Evolutionary conservation across 2,888 invertebrate genomes (phyloP).

Genomic region (Machimus atricapillus): DNA sequence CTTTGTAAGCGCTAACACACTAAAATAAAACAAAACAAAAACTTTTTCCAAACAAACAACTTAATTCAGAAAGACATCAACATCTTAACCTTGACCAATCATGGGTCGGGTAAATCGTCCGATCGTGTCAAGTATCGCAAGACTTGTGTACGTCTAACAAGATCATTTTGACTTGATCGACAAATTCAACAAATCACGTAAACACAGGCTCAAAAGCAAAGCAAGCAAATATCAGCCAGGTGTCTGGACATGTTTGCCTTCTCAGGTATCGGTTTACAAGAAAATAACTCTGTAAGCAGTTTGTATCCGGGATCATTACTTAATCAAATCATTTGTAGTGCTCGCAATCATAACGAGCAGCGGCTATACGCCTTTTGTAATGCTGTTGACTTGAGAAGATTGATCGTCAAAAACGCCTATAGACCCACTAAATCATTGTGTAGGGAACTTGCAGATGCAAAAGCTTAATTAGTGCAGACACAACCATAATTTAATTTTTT

Average conservation of each 20-base stretch:
- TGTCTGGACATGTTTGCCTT: neutral
- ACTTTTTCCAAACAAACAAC: neutral
- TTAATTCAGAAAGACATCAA: neutral
- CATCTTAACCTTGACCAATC: neutral
- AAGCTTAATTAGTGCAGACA: neutral
- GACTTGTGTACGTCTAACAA: neutral
- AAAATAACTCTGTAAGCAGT: neutral
- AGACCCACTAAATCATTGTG: neutral
- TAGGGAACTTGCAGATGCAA: neutral
- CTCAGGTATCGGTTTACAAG: neutral
- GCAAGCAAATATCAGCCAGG: neutral
- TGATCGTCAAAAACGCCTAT: neutral
- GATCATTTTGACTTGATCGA: neutral
- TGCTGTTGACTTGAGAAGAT: neutral
- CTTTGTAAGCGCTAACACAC: slow-evolving; percentile 48
- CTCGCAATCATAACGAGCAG: neutral
- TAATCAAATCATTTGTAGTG: neutral
- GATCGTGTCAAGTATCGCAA: neutral
- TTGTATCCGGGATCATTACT: neutral
- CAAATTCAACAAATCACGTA: neutral
- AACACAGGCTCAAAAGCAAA: neutral
- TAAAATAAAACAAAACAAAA: slow-evolving; percentile 10
- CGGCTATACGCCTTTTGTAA: neutral
- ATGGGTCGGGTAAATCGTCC: neutral
- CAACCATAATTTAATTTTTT: neutral